Evolutionary conservation across 1,140 invertebrate species (phyloP), one percentile per base, ranked within the genome.

Genomic region (Drosophila dunni): DNA sequence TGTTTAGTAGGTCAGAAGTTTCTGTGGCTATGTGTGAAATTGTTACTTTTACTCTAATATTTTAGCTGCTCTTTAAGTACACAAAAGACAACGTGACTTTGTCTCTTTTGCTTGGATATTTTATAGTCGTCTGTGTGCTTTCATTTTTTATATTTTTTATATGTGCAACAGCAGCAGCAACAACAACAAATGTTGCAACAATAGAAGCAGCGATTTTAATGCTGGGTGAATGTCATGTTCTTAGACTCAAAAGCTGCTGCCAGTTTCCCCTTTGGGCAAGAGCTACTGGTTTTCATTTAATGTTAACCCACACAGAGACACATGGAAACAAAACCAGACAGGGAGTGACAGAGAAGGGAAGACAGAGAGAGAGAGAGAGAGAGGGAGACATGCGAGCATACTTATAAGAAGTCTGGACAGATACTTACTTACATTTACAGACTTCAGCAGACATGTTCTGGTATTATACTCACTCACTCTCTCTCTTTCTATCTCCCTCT

Each of bases 1-100:
- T 60, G 74, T 79, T 79, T 86, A 85, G 82, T 85, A 86, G 82
- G 82, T 85, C 82, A 85, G 82, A 86, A 86, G 78, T 85, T 78
- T 85, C 63, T 83, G 75, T 67, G 70, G 68, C 66, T 80, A 60
- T 84, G 79, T 86, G 82, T 81, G 82, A 84, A 81, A 85, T 78
- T 60, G 78, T 67, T 75, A 78, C 75, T 86, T 66, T 58, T 76
- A 65, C 50, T 78, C 76, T 36, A 58, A 78, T 65, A 69, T 75
- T 61, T 69, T 62, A 51, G 46, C 57, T 48, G 56, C 50, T 69
- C 71, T 69, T 68, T 69, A 68, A 71, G 51, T 69, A 62, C 76
- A 75, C 66, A 72, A 63, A 72, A 78, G 50, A 17, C 82, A 86
- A 81, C 82, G 82, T 85, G 78, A 85, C 82, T 85, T 86, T 85